Evolutionary conservation across 2,113 vertebrate species (phyloP).

Genomic region (Tyto alba): DNA sequence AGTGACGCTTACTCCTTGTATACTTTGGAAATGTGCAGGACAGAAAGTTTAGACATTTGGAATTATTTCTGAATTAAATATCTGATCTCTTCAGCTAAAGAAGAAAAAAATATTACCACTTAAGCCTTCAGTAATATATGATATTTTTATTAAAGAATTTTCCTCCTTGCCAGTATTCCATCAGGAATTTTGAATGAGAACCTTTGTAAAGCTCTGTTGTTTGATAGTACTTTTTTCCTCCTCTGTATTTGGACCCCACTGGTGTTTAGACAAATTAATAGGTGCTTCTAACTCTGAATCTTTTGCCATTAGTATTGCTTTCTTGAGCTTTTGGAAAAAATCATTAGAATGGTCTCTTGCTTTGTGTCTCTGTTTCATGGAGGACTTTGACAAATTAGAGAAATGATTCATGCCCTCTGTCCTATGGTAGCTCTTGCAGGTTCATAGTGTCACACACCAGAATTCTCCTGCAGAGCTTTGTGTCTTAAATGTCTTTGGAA

Average conservation of each 20-base stretch:
- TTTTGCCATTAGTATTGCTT: neutral
- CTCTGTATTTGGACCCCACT: neutral
- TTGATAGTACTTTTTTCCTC: neutral
- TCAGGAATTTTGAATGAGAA: neutral
- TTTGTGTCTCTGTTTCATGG: neutral
- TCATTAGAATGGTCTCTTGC: neutral
- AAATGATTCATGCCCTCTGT: neutral
- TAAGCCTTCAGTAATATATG: neutral
- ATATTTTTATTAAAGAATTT: constrained; percentile 1
- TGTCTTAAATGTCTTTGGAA: constrained; percentile 27
- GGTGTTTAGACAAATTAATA: neutral
- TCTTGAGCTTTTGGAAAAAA: neutral
- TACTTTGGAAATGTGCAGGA: neutral
- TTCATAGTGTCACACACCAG: neutral
- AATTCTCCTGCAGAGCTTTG: neutral
- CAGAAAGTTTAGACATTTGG: neutral
- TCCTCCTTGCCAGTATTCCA: neutral
- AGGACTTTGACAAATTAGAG: constrained; percentile 5
- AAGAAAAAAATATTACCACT: neutral
- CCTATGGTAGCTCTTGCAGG: neutral
- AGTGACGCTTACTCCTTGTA: neutral
- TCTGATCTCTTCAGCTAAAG: neutral
- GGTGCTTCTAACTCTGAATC: neutral
- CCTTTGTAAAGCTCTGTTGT: neutral
- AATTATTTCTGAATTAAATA: neutral